Evolutionary conservation across 2,888 invertebrate genomes (phyloP), one percentile per base, ranked within the genome.

Genomic region (Fragum sueziense): DNA sequence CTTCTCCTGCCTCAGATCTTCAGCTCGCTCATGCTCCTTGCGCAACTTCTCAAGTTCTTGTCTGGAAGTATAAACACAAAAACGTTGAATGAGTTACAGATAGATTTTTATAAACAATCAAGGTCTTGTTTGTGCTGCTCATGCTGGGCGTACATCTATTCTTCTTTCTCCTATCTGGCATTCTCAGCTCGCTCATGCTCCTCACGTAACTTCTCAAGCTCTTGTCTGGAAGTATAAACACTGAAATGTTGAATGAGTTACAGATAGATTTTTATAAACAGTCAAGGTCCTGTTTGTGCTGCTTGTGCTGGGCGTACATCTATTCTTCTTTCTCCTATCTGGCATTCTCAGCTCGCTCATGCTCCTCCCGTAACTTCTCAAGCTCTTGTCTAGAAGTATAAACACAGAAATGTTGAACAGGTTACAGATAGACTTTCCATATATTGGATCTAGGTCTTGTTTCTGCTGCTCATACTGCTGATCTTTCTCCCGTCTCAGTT

Each of bases 161-260:
- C 90, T 70, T 90, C 90, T 70, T 86, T 80, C 61, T 86, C 85
- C 25, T 86, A 84, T 29, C 87, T 76, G 29, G 76, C 61, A 52
- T 89, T 89, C 70, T 90, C 90, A 2, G 85, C 85, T 57, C 82
- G 79, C 57, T 84, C 82, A 73, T 87, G 86, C 70, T 90, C 88
- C 20, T 82, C 83, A 33, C 83, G 77, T 27, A 90, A 68, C 41
- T 78, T 73, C 68, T 90, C 86, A n/a, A 91, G 79, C 51, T 91
- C 90, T 61, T 73, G 67, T 73, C 91, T 91, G 78, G 34, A 82
- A 72, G 25, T 27, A 29, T 67, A 25, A n/a, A 61, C 37, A 78
- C 20, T 29, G 17, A 22, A 14, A 70, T 17, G 17, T 6, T n/a
- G n/a, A n/a, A n/a, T n/a, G n/a, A n/a, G n/a, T n/a, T n/a, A n/a